Evolutionary conservation across 2,888 invertebrate genomes (phyloP), one percentile per base, ranked within the genome.

Genomic region (Empis livida): DNA sequence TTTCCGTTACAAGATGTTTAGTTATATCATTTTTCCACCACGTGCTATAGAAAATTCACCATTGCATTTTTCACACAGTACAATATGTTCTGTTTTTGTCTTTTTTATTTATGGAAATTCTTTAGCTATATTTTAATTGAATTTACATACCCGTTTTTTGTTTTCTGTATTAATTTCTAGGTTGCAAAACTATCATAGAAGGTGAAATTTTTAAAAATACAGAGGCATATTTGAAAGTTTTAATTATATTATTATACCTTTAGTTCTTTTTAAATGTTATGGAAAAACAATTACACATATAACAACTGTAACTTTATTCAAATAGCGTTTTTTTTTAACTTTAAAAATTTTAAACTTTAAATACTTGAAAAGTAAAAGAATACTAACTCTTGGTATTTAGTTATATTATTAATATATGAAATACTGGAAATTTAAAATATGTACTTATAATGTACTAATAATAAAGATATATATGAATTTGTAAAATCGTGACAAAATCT

Each of bases 21-120:
- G 32, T 31, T 32, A 45, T 20, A 41, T 45, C 32, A 45, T 45
- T 41, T 41, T 31, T 16, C 45, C 45, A 40, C 39, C 45, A 11
- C 16, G 8, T 27, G 45, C 16, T 41, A 41, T 38, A n/a, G 45
- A 45, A 41, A 45, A 46, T 15, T 41, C 23, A n/a, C 45, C 32
- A 23, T 35, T 37, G 45, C 45, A 46, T n/a, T 35, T 14, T 15
- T 20, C 16, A 30, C 45, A 45, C 17, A 30, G 35, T 32, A 35
- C 45, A 38, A 32, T 20, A 44, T 38, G 39, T 27, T 37, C 30
- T 39, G 30, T 16, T 37, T 44, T 44, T 30, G n/a, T n/a, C n/a
- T n/a, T 23, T 27, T 44, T 44, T 44, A 20, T 23, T 13, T 20
- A 41, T 14, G 32, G 32, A 23, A 41, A 32, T 41, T 41, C 35